phyloP scores from a whole-genome alignment of 2,113 vertebrate genomes.

The Mirza zaza region DNA sequence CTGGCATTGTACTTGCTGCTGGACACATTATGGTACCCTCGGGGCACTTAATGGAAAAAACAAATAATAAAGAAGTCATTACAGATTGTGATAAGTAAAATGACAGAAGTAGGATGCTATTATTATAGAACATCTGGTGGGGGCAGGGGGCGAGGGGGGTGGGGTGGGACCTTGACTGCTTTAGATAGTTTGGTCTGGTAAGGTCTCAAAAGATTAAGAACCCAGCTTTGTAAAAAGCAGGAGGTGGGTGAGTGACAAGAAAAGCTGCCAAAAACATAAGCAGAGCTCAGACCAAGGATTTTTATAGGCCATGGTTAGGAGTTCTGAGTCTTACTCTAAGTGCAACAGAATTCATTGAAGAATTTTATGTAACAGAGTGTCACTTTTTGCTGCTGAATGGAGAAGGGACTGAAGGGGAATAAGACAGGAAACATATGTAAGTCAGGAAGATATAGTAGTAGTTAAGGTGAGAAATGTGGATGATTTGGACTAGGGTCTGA shows the following conservation, averaged over 20 bases:
- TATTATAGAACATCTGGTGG: background rate
- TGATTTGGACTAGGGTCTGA: background rate
- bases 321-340: conserved; percentile 14
- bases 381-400: background rate
- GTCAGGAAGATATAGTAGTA: background rate
- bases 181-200: background rate
- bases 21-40: background rate
- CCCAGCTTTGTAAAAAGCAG: background rate
- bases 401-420: background rate
- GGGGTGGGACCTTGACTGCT: background rate
- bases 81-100: background rate
- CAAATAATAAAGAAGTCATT: conserved; percentile 8
- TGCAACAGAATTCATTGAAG: background rate
- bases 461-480: background rate
- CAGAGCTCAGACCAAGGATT: background rate
- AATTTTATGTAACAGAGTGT: background rate
- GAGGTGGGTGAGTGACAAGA: background rate
- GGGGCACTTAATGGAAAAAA: background rate
- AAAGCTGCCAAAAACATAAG: background rate
- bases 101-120: background rate
- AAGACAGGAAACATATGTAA: background rate
- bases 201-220: conserved; percentile 32
- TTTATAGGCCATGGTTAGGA: background rate
- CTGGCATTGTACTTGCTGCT: background rate
- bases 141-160: background rate